Conservation (phyloP, 2,888 invertebrate genomes). For the Nycteola revayana region DNA sequence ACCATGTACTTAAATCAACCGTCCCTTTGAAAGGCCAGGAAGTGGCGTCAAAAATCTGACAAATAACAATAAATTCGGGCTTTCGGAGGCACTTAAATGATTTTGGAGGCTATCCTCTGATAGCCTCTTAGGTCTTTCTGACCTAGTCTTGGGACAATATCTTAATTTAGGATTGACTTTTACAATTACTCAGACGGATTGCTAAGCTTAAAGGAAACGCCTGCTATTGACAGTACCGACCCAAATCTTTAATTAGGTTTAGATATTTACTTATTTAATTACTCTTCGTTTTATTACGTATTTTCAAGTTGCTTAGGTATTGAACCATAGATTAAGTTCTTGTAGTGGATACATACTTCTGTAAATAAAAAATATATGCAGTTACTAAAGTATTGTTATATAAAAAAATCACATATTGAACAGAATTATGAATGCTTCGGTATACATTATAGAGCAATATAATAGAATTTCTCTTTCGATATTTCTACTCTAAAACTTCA, state of each 20-base stretch:
- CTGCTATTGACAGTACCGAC: conserved; percentile 5
- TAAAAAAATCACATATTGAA: too few species aligned
- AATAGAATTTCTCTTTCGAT: too few species aligned
- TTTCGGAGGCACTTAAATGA: conserved; percentile 10
- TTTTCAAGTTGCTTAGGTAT: too few species aligned
- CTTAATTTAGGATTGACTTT: conserved; percentile 11
- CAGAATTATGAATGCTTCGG: too few species aligned
- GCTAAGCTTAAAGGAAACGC: not conserved
- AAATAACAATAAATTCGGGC: conserved; percentile 21
- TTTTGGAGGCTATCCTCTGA: not conserved
- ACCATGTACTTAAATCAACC: conserved; percentile 36
- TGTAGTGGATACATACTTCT: too few species aligned
- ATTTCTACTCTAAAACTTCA: too few species aligned
- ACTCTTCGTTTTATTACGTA: too few species aligned
- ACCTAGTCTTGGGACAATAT: conserved; percentile 12
- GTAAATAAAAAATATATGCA: too few species aligned
- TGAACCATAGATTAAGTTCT: too few species aligned
- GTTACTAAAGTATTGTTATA: too few species aligned
- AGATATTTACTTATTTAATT: too few species aligned
- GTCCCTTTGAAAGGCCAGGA: conserved; percentile 24
- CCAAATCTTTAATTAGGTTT: conserved; percentile 8
- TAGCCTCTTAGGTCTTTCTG: conserved; percentile 10
- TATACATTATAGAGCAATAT: too few species aligned
- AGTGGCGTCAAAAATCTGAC: conserved; percentile 21
- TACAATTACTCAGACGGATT: conserved; percentile 9